Base-by-base conservation (phyloP, 2,113 vertebrate species). In the Glaucomys volans region DNA sequence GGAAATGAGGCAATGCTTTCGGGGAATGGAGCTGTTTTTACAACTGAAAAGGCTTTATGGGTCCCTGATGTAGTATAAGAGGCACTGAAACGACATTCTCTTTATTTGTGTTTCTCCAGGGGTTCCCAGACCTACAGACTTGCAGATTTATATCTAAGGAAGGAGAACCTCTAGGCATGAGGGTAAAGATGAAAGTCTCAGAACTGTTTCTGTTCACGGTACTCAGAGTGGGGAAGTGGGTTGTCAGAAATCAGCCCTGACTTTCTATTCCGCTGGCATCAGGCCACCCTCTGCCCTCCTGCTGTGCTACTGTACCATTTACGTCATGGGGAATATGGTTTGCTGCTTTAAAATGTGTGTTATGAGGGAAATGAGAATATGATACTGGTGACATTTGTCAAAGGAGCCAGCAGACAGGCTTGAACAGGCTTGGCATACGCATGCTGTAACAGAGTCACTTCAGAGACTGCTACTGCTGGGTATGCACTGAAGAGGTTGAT, bases 351-450 rank as follows among this genome's bases (percentile, higher is more conserved):
- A 94, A 77, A 92, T 91, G 71, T 77, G 62, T 77, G 67, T 64
- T 92, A 92, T 54, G 62, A 91, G 82, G 87, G 69, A 93, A 97
- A 94, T 14, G 88, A 93, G 82, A 92, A 87, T 32, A 42, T 6
- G 52, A 67, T 71, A 67, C 80, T 26, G 59, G 47, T 94, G 97
- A 92, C 91, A 93, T 92, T 75, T 95, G 95, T 84, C 82, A 92
- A 93, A 86, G 75, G 87, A n/a, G 74, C 47, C 32, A 71, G 83
- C 37, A 87, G 95, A 42, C 0, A 10, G 77, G 44, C 57, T 64
- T 3, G n/a, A 67, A 44, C 62, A 71, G 32, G 28, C 16, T 64
- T 84, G 52, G 77, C 59, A 59, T 14, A 37, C 42, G 11, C 90
- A 26, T 16, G 6, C 16, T 37, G 18, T 35, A 28, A 82, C 42